These are phyloP conservation scores for Metridium senile DNA, from an alignment of 92 coral and sea anemone genomes.

Conservation along the genomic window DNA sequence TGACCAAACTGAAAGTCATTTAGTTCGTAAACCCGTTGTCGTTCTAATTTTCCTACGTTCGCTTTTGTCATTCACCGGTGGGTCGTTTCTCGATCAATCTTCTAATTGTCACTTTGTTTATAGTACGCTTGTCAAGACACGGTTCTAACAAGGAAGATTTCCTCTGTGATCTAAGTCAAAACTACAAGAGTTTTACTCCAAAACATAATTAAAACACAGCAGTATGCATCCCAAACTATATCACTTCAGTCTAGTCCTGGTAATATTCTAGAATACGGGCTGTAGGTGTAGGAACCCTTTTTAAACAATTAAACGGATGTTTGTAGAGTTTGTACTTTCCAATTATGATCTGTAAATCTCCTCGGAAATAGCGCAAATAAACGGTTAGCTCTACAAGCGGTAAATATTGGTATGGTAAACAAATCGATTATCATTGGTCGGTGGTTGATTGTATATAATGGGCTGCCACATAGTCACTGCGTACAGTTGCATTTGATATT, in stretches of 20 bases:
- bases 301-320: conserved; percentile 2
- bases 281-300: not conserved
- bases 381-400: not conserved
- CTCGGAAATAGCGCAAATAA: conserved; percentile 5
- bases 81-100: not conserved
- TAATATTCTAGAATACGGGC: not conserved
- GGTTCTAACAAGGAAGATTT: not conserved
- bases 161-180: not conserved
- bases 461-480: not conserved
- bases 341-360: not conserved
- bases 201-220: conserved; percentile 9
- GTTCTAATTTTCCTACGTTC: too few relatives aligned
- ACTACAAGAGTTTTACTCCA: not conserved
- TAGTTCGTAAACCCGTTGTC: too few relatives aligned
- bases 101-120: not conserved
- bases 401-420: conserved; percentile 1
- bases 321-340: not conserved
- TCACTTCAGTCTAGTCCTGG: not conserved
- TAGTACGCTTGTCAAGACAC: not conserved
- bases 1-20: too few relatives aligned
- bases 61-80: too few relatives aligned
- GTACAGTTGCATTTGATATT: not conserved
- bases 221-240: not conserved
- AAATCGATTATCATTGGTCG: not conserved
- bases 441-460: not conserved